Percentiles rank a stretch among this genome's conserved stretches.
These are phyloP conservation scores for Mormyrops boulengeri DNA, from an alignment of 2,797 vertebrate genomes.

Conservation along the genomic window DNA sequence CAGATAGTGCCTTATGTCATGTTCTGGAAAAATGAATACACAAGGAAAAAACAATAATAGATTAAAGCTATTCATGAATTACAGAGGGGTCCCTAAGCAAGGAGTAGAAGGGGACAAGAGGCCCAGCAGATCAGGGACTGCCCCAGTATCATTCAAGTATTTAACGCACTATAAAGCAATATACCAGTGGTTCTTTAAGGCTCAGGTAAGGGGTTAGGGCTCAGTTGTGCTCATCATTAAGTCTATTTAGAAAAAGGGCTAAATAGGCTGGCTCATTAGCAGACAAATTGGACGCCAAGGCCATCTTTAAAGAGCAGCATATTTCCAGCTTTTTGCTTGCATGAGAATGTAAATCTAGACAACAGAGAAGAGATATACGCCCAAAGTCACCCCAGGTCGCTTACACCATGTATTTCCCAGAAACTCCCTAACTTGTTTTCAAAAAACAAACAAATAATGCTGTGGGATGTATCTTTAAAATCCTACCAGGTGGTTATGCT, in stretches of 20 bases:
- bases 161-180: slow-evolving; percentile 44
- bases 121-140: slow-evolving; percentile 26
- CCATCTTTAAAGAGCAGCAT: slow-evolving; percentile 35
- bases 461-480: slow-evolving; percentile 25
- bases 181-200: slow-evolving; percentile 47
- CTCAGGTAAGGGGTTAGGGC: slow-evolving; percentile 34
- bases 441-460: slow-evolving; percentile 35
- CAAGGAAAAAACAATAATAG: slow-evolving; percentile 24
- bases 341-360: slow-evolving; percentile 24
- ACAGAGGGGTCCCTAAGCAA: slow-evolving; percentile 22
- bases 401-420: slow-evolving; percentile 31
- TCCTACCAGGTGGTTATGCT: slow-evolving; percentile 32
- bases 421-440: slow-evolving; percentile 32
- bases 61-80: neutral
- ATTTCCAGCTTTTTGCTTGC: neutral
- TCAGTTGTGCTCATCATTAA: slow-evolving; percentile 45
- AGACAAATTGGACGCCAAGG: slow-evolving; percentile 51
- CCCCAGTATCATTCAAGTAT: slow-evolving; percentile 32
- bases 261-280: slow-evolving; percentile 44
- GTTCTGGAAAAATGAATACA: slow-evolving; percentile 27
- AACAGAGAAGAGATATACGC: slow-evolving; percentile 2
- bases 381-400: slow-evolving; percentile 34
- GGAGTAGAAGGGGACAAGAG: neutral
- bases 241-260: slow-evolving; percentile 39
- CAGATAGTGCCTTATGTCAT: slow-evolving; percentile 11